Percentiles rank a stretch among this genome's conserved stretches.
These are phyloP conservation scores for Calameuta idolon DNA, from an alignment of 2,888 invertebrate genomes.

Conservation along the genomic window DNA sequence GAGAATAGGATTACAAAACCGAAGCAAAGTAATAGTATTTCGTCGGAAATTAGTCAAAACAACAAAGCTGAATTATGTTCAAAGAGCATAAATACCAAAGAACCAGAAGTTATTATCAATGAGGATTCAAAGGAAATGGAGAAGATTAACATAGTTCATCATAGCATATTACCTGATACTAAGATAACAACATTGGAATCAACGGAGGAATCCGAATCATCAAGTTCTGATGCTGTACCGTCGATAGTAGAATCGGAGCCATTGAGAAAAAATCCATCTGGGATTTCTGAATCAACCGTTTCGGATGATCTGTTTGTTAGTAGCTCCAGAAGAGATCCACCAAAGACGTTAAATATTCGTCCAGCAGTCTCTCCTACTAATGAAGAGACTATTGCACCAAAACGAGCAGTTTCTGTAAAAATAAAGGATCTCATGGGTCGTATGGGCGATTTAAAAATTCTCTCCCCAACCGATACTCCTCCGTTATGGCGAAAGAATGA, in stretches of 20 bases:
- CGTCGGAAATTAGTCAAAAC: not conserved
- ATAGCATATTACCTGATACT: not conserved
- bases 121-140: not conserved
- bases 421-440: constrained; percentile 60
- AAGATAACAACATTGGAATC: not conserved
- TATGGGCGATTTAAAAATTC: constrained; percentile 59
- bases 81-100: not conserved
- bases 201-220: constrained; percentile 13
- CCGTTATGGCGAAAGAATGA: constrained; percentile 49
- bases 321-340: constrained; percentile 43
- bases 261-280: not conserved
- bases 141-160: not conserved
- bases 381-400: constrained; percentile 41
- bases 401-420: constrained; percentile 55
- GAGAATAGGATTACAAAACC: constrained; percentile 23
- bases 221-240: constrained; percentile 11
- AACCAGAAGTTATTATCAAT: not conserved
- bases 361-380: constrained; percentile 20
- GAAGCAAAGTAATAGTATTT: constrained; percentile 6
- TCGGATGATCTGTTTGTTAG: constrained; percentile 3
- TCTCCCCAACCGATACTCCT: constrained; percentile 60
- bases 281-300: not conserved
- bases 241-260: constrained; percentile 8
- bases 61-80: not conserved
- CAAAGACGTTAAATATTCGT: constrained; percentile 53